Percentiles rank a stretch among this genome's conserved stretches.
phyloP scores from a whole-genome alignment of 2,113 vertebrate species.

The Megaceryle torquata region DNA sequence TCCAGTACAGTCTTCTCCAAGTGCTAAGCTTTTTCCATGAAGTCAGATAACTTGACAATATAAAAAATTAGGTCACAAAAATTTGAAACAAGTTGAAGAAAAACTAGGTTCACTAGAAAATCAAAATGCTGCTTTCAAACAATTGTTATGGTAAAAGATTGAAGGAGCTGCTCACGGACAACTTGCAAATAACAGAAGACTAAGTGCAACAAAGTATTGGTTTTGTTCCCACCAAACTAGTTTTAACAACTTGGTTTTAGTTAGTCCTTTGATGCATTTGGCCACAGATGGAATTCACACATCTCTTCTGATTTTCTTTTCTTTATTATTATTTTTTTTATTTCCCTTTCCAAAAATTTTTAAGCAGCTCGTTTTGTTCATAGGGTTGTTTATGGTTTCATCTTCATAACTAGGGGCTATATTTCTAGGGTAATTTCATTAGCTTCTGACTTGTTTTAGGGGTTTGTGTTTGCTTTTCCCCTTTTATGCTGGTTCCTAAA shows the following conservation, averaged over 20 bases:
- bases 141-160: background rate
- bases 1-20: background rate
- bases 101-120: background rate
- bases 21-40: background rate
- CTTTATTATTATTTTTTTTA: background rate
- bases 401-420: background rate
- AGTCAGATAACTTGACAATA: background rate
- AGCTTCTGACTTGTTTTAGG: background rate
- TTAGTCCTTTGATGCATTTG: background rate
- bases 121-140: background rate
- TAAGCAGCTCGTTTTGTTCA: background rate
- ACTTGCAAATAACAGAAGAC: background rate
- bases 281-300: background rate
- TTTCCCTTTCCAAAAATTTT: background rate
- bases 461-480: background rate
- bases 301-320: background rate
- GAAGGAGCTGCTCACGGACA: background rate
- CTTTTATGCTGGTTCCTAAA: background rate
- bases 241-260: background rate
- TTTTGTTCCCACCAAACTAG: background rate
- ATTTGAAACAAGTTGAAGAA: background rate
- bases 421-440: constrained; percentile 1
- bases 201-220: background rate
- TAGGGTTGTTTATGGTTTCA: background rate
- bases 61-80: background rate